A percentile compares a stretch with the other conserved stretches of the same genome.
These are phyloP conservation scores for Catonia carolina DNA, from an alignment of 2,888 invertebrate species.

Conservation along the genomic window DNA sequence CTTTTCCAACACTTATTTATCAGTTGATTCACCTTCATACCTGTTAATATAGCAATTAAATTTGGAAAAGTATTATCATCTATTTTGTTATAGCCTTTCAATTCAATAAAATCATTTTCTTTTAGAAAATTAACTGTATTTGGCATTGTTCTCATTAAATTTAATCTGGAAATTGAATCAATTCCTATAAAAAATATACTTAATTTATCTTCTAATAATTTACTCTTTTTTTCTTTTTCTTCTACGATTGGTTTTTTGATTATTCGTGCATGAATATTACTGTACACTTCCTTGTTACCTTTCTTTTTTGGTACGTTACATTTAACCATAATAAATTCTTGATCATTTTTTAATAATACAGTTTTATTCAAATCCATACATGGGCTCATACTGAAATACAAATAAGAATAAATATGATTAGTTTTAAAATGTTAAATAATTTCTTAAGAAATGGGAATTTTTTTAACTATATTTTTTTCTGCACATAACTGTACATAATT, in stretches of 20 bases:
- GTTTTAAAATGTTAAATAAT: no score
- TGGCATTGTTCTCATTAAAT: constrained; percentile 68
- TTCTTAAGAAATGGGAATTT: no score
- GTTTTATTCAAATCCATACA: constrained; percentile 29
- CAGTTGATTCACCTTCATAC: constrained; percentile 44
- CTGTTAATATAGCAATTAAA: constrained; percentile 73
- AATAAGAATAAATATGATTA: not conserved
- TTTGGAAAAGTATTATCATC: constrained; percentile 90
- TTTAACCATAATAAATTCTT: constrained; percentile 30
- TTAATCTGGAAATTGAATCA: constrained; percentile 75
- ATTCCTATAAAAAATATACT: constrained; percentile 75
- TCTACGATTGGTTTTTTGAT: constrained; percentile 47
- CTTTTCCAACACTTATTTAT: constrained; percentile 30
- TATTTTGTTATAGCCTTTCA: constrained; percentile 70
- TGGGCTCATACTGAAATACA: constrained; percentile 28
- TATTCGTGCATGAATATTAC: constrained; percentile 52
- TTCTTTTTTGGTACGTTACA: constrained; percentile 26
- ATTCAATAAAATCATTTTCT: constrained; percentile 61
- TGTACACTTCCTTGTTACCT: constrained; percentile 41
- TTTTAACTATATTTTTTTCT: no score
- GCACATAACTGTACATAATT: no score
- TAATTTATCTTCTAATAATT: constrained; percentile 36
- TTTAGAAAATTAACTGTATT: constrained; percentile 60
- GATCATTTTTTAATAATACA: constrained; percentile 27
- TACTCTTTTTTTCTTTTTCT: constrained; percentile 40